Evolutionary conservation across 2,113 vertebrate species (phyloP).

Genomic region (Dicerorhinus sumatrensis): DNA sequence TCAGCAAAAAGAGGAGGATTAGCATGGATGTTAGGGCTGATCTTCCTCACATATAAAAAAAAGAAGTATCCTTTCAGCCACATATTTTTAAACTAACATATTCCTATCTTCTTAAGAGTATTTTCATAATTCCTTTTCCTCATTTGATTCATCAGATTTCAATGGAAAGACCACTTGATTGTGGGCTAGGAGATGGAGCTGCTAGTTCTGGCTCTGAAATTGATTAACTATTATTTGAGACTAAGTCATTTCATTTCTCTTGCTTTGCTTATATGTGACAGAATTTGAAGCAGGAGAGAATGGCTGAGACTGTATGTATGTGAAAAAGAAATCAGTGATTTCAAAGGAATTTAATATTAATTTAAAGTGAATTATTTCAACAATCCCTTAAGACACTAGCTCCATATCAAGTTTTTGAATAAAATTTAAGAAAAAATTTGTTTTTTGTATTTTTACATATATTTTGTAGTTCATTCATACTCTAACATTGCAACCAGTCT

Average conservation of each 20-base stretch:
- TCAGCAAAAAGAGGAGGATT: too few relatives aligned
- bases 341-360: not conserved
- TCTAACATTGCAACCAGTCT: not conserved
- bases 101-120: not conserved
- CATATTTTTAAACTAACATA: not conserved
- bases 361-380: not conserved
- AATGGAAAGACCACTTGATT: not conserved
- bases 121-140: not conserved
- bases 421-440: not conserved
- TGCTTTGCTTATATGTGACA: not conserved
- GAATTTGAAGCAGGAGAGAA: not conserved
- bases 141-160: not conserved
- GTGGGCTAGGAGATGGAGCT: not conserved
- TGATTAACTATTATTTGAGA: not conserved
- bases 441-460: not conserved
- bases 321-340: not conserved
- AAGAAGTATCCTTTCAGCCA: not conserved
- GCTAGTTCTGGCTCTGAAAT: not conserved
- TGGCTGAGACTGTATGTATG: not conserved
- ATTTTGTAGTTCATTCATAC: not conserved
- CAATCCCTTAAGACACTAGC: not conserved
- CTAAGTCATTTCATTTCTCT: not conserved
- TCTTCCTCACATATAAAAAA: too few relatives aligned
- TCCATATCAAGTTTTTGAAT: not conserved
- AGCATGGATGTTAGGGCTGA: too few relatives aligned